phyloP scores from a whole-genome alignment of 2,113 vertebrate species.

The Ailuropoda melanoleuca region DNA sequence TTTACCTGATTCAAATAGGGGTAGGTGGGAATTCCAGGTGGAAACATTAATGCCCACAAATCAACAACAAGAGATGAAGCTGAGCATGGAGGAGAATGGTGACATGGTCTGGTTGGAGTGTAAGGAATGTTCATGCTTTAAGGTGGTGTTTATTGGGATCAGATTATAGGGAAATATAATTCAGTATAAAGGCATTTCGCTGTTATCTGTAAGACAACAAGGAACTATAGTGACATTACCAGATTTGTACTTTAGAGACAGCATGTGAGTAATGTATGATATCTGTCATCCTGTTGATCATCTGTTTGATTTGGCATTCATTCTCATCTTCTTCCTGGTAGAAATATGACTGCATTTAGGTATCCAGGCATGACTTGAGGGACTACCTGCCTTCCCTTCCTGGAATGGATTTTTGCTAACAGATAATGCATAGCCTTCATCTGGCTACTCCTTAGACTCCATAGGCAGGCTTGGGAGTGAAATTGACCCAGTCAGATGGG shows the following conservation, averaged over 20 bases:
- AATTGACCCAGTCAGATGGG: neutral
- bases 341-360: neutral
- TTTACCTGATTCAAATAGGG: neutral
- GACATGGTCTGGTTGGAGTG: neutral
- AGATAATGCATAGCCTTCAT: neutral
- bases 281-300: neutral
- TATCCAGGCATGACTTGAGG: neutral
- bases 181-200: neutral
- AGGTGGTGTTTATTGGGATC: neutral
- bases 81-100: neutral
- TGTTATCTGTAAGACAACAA: neutral
- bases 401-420: neutral
- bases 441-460: neutral
- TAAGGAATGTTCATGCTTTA: neutral
- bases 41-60: neutral
- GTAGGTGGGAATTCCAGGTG: neutral
- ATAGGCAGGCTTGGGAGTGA: neutral
- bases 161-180: neutral
- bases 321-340: neutral
- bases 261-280: neutral
- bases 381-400: neutral
- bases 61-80: neutral
- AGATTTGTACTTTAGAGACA: neutral
- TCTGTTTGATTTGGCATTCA: neutral
- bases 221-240: neutral